A percentile compares a stretch with the other conserved stretches of the same genome.
Evolutionary conservation across 2,113 vertebrate genomes (phyloP).

Genomic region (Dipodomys stephensi): DNA sequence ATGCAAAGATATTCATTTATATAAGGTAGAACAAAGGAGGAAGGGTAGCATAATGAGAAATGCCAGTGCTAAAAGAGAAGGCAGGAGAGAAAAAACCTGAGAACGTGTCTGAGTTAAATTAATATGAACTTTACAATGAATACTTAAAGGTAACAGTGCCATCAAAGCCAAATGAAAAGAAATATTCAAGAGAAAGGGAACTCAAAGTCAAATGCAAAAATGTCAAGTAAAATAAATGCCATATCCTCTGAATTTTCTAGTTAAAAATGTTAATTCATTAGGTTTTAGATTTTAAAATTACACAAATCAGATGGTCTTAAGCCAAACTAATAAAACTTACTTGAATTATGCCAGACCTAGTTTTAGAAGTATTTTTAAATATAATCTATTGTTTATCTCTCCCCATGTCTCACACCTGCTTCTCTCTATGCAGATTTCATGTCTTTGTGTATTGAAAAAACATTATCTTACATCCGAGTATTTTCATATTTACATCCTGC

Average conservation of each 20-base stretch:
- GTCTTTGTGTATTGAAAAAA: not conserved
- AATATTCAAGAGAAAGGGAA: not conserved
- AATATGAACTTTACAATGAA: not conserved
- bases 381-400: not conserved
- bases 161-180: not conserved
- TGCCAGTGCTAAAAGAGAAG: not conserved
- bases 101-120: not conserved
- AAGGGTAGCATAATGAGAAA: not conserved
- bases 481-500: not conserved
- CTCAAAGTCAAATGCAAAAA: not conserved
- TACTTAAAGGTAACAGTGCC: not conserved
- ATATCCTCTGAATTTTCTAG: not conserved
- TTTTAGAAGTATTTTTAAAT: not conserved
- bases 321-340: not conserved
- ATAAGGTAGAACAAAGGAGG: not conserved
- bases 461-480: not conserved
- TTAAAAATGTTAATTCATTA: not conserved
- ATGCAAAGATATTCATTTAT: not conserved
- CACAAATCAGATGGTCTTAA: not conserved
- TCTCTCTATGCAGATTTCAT: not conserved
- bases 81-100: not conserved
- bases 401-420: not conserved
- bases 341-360: not conserved
- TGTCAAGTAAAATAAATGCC: not conserved
- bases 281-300: too few species aligned